phyloP scores from a whole-genome alignment of 37 sponge, comb jelly and placozoan genomes.

The Eunapius fragilis region DNA sequence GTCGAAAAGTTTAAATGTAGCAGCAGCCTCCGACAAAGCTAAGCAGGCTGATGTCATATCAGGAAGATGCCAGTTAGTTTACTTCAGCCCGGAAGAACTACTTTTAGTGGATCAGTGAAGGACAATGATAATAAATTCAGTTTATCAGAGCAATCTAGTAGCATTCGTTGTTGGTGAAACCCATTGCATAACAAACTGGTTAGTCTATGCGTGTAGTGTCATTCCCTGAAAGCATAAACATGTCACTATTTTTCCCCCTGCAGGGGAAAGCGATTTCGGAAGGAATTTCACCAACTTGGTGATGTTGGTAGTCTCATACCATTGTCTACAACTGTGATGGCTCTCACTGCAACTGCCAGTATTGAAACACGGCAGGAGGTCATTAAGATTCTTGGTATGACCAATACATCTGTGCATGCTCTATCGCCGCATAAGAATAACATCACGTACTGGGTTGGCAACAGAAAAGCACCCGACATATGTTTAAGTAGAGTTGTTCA shows the following conservation, averaged over 20 bases:
- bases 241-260: background rate
- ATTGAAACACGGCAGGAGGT: background rate
- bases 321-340: background rate
- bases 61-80: no score
- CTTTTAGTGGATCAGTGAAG: no score
- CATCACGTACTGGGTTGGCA: background rate
- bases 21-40: no score
- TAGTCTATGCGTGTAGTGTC: no score
- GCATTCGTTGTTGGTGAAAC: no score
- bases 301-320: slow-evolving; percentile 12
- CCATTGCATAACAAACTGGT: no score
- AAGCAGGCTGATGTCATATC: no score
- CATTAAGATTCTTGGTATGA: background rate
- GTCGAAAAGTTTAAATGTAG: no score
- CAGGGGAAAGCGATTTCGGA: background rate
- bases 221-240: no score
- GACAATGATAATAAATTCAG: no score
- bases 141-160: background rate
- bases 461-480: background rate
- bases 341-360: slow-evolving; percentile 12
- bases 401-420: background rate
- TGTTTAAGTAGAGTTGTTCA: background rate
- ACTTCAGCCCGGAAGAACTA: no score
- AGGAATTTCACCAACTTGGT: background rate
- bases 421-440: background rate